Conservation (phyloP, 2,797 vertebrate species). For the Gambusia yucatana region DNA sequence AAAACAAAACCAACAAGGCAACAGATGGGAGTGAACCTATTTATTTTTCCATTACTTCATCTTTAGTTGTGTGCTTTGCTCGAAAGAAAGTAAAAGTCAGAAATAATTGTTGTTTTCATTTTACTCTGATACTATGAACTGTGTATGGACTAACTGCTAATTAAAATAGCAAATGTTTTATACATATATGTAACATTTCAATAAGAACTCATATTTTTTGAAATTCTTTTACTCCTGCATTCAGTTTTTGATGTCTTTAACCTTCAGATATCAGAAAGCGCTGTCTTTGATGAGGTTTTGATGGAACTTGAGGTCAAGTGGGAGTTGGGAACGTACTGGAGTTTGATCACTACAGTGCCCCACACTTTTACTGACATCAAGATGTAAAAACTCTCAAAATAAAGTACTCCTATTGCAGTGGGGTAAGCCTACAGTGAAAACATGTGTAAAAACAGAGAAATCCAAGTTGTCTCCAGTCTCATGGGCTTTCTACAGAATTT, state of each 20-base stretch:
- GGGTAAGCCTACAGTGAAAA: background rate
- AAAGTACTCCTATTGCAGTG: background rate
- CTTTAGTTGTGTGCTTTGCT: background rate
- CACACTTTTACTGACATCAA: background rate
- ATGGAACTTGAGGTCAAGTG: background rate
- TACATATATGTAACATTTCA: background rate
- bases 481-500: background rate
- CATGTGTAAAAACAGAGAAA: background rate
- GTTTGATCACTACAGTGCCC: background rate
- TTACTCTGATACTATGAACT: background rate
- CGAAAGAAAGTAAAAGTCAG: background rate
- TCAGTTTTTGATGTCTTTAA: background rate
- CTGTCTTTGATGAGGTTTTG: background rate
- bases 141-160: background rate
- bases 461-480: background rate
- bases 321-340: background rate
- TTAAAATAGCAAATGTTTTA: background rate
- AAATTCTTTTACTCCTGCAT: background rate
- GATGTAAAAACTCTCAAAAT: background rate
- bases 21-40: conserved; percentile 8
- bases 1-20: conserved; percentile 17
- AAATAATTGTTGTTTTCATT: background rate
- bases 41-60: conserved; percentile 10
- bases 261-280: background rate
- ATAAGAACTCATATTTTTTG: background rate